These are phyloP conservation scores for Acrobasis repandana DNA, from an alignment of 2,888 invertebrate genomes.

Conservation along the genomic window DNA sequence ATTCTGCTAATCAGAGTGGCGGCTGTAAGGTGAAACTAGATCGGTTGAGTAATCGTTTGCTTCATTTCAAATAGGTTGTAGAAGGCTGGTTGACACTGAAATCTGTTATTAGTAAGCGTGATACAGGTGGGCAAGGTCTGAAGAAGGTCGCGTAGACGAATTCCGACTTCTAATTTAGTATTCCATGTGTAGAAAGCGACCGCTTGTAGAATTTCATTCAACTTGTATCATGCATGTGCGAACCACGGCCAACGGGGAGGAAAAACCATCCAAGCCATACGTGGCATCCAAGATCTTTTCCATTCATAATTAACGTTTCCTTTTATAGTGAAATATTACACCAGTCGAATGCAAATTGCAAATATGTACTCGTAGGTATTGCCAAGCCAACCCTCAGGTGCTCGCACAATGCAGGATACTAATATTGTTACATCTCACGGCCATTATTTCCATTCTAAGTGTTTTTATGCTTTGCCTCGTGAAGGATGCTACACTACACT, in stretches of 20 bases:
- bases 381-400: background rate
- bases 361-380: background rate
- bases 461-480: background rate
- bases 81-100: slow-evolving; percentile 35
- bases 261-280: slow-evolving; percentile 33
- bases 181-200: slow-evolving; percentile 41
- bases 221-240: slow-evolving; percentile 24
- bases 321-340: slow-evolving; percentile 20
- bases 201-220: background rate
- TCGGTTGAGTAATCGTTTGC: slow-evolving; percentile 20
- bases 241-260: slow-evolving; percentile 35
- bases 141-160: slow-evolving; percentile 49
- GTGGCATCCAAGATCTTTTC: slow-evolving; percentile 26
- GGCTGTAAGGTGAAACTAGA: slow-evolving; percentile 12
- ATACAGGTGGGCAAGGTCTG: slow-evolving; percentile 42
- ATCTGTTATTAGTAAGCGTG: slow-evolving; percentile 51
- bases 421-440: slow-evolving; percentile 1
- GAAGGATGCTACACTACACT: background rate
- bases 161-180: slow-evolving; percentile 50
- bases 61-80: slow-evolving; percentile 21
- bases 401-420: background rate
- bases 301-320: slow-evolving; percentile 24
- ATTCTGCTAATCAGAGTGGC: slow-evolving; percentile 4
- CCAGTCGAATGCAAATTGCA: slow-evolving; percentile 15
- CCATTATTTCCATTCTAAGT: background rate